A percentile compares a stretch with the other conserved stretches of the same genome.
Evolutionary conservation across 2,888 invertebrate species (phyloP).

Genomic region (Xylota segnis): DNA sequence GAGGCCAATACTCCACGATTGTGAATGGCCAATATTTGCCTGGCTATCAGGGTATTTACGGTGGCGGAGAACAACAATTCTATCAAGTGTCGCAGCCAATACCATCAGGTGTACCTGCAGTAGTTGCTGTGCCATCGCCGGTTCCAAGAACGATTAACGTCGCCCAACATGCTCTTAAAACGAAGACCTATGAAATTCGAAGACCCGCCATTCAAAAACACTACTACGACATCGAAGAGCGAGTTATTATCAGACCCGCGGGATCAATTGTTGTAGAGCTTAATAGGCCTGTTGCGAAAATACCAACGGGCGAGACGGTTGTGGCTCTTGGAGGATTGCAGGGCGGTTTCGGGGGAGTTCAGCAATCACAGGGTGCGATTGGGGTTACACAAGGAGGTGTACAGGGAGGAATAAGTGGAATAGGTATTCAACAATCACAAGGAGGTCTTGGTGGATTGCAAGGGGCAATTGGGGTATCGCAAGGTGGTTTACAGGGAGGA

Average conservation of each 20-base stretch:
- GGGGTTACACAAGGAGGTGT: background rate
- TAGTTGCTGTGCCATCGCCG: constrained; percentile 85
- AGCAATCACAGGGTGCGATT: constrained; percentile 26
- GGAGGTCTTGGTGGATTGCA: constrained; percentile 1
- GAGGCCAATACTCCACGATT: constrained; percentile 15
- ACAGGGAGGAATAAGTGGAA: background rate
- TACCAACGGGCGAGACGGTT: constrained; percentile 84
- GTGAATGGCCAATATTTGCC: constrained; percentile 28
- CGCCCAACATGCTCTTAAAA: constrained; percentile 86
- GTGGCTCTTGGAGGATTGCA: constrained; percentile 78
- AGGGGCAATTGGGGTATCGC: constrained; percentile 9
- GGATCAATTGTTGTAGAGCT: constrained; percentile 87
- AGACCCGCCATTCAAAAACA: constrained; percentile 88
- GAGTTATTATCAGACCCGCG: constrained; percentile 86
- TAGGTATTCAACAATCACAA: constrained; percentile 36
- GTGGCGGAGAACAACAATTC: constrained; percentile 23
- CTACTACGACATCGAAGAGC: constrained; percentile 88
- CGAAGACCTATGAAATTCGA: constrained; percentile 86
- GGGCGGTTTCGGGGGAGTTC: constrained; percentile 23
- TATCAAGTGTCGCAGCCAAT: constrained; percentile 26
- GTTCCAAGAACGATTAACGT: constrained; percentile 86
- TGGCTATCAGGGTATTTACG: background rate
- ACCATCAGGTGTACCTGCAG: constrained; percentile 75
- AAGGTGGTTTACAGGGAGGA: too few relatives aligned
- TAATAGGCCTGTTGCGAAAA: constrained; percentile 86